phyloP scores from a whole-genome alignment of 1,140 invertebrate species.

The Saxidomus purpurata region DNA sequence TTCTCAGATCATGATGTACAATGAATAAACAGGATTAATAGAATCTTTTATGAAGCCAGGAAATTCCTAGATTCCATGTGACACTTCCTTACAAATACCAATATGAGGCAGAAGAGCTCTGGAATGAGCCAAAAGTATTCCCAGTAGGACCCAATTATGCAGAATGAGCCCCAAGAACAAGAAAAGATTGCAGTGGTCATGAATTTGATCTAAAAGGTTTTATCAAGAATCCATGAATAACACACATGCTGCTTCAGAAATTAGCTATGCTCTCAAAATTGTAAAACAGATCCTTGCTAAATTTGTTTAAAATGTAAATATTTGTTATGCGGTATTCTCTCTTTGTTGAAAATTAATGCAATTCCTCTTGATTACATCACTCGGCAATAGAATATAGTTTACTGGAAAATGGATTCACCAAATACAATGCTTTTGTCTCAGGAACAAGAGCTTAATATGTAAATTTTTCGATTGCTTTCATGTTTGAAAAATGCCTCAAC shows the following conservation, averaged over 20 bases:
- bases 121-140: slow-evolving; percentile 30
- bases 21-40: slow-evolving; percentile 20
- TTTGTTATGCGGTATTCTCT: slow-evolving; percentile 25
- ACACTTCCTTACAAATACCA: neutral
- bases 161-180: neutral
- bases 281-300: slow-evolving; percentile 17
- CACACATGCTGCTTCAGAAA: slow-evolving; percentile 16
- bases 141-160: slow-evolving; percentile 31
- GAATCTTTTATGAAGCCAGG: neutral
- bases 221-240: slow-evolving; percentile 32
- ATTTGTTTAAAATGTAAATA: slow-evolving; percentile 57
- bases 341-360: slow-evolving; percentile 17
- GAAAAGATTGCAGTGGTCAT: slow-evolving; percentile 26
- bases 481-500: neutral
- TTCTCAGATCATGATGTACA: neutral
- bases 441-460: neutral
- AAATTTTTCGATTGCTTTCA: neutral
- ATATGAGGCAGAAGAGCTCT: neutral
- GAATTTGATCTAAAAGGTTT: slow-evolving; percentile 18
- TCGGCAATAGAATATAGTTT: slow-evolving; percentile 22
- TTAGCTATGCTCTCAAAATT: neutral
- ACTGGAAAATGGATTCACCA: slow-evolving; percentile 36
- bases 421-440: neutral
- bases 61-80: slow-evolving; percentile 32
- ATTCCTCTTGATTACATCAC: neutral